Base-by-base conservation (phyloP, 2,888 invertebrate genomes). In the Drosophila buzzatii region DNA sequence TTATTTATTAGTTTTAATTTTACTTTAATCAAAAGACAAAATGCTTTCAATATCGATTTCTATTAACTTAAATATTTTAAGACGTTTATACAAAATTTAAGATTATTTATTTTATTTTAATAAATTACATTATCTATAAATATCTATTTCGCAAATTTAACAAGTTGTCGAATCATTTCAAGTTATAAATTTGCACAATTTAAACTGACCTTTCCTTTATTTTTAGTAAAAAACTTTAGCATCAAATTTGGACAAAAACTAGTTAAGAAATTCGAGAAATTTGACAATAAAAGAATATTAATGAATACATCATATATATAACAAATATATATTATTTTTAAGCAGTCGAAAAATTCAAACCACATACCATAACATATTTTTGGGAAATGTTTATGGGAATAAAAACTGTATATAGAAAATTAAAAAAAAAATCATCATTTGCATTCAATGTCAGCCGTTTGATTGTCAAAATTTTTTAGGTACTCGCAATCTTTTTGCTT, bases 401-500 rank as follows among this genome's bases (percentile, higher is more conserved):
- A 3, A 27, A 47, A 23, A 47, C 27, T 27, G 16, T 33, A 6
- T 18, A 45, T 45, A 23, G 23, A 31, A 45, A 23, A 23, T 3
- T 16, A 27, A 16, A 7, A 0, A 49, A 31, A n/a, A n/a, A n/a
- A n/a, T n/a, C n/a, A 31, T 10, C 49, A 49, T 49, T 73, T 56
- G 62, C 23, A 45, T 63, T 67, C 16, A 10, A 60, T 76, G 75
- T 73, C 73, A 76, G 18, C 53, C 31, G 52, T 39, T 44, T 33
- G 55, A 55, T 20, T 60, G 41, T 73, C 68, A 39, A 76, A 76
- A 76, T 78, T 76, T 53, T 41, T 61, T 58, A 41, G 33, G 59
- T 51, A 35, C 2, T 47, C 42, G 42, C 47, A 64, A 31, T 27
- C 23, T 37, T 33, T 73, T 68, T 55, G 16, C n/a, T 41, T 45